Evolutionary conservation across 2,797 vertebrate genomes (phyloP).

Genomic region (Acestrorhynchus altus): DNA sequence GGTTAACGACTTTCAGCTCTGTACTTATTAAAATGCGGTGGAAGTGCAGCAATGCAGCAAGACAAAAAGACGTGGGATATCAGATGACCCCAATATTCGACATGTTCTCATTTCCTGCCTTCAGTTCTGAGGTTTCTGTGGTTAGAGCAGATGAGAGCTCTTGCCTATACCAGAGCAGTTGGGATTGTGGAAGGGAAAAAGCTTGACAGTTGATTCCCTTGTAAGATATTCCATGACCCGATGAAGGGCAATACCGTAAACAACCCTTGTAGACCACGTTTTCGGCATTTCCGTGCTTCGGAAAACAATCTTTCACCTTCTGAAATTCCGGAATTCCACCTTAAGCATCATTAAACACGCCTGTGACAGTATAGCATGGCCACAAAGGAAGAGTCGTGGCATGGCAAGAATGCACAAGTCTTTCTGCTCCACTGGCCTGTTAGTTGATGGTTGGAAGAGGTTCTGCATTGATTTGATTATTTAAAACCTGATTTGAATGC

Average conservation of each 20-base stretch:
- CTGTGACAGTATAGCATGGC: conserved; percentile 30
- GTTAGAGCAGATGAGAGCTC: conserved; percentile 11
- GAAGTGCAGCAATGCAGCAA: not conserved
- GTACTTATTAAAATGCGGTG: conserved; percentile 3
- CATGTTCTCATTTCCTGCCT: conserved; percentile 22
- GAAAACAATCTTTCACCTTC: not conserved
- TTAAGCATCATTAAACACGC: conserved; percentile 1
- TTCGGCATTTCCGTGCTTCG: not conserved
- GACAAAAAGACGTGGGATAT: not conserved
- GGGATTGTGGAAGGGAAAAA: not conserved
- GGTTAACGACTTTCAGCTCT: too few species aligned
- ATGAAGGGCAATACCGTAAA: conserved; percentile 12
- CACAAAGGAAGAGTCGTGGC: conserved; percentile 35
- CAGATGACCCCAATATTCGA: conserved; percentile 3
- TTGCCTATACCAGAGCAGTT: not conserved
- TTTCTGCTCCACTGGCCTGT: conserved; percentile 69
- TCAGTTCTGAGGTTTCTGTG: conserved; percentile 10
- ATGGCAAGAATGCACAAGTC: conserved; percentile 39
- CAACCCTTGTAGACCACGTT: not conserved
- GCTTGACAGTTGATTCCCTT: not conserved
- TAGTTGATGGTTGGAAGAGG: conserved; percentile 83
- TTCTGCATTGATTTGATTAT: conserved; percentile 75
- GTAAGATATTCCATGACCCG: conserved; percentile 2
- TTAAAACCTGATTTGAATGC: conserved; percentile 63
- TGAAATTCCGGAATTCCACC: not conserved